Percentiles rank a stretch among this genome's conserved stretches.
Conservation (phyloP, 1,140 invertebrate species). For the Brachionus rotundiformis region DNA sequence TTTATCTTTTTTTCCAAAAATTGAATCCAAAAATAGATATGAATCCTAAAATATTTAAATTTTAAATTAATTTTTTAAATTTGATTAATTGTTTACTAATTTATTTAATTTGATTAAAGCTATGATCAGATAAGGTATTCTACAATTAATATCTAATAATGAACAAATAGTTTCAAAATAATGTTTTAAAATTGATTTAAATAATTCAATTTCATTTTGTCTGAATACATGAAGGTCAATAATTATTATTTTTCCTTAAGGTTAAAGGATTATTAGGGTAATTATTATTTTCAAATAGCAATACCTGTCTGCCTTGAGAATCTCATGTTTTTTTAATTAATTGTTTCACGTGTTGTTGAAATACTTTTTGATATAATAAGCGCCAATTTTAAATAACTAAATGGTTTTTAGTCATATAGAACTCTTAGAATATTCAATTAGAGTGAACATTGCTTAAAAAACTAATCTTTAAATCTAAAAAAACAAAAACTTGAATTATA, state of each 20-base stretch:
- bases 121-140: not conserved
- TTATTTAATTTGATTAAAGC: not conserved
- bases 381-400: constrained; percentile 10
- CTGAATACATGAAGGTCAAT: not conserved
- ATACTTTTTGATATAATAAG: too few species aligned
- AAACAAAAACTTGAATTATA: not conserved
- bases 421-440: constrained; percentile 1
- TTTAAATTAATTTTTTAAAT: too few species aligned
- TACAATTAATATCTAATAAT: not conserved
- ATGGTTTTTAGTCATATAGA: not conserved
- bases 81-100: not conserved
- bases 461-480: constrained; percentile 35
- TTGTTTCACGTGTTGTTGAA: not conserved
- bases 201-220: not conserved
- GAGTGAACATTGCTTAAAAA: constrained; percentile 14
- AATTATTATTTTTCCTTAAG: not conserved
- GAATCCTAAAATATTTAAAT: not conserved
- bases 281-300: not conserved
- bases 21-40: constrained; percentile 18
- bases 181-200: not conserved
- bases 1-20: not conserved
- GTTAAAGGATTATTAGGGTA: not conserved
- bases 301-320: constrained; percentile 1
- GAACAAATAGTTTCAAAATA: not conserved
- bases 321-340: not conserved